Percentiles rank a stretch among this genome's conserved stretches.
Conservation (phyloP, 1,140 invertebrate species). For the Diuraphis noxia region DNA sequence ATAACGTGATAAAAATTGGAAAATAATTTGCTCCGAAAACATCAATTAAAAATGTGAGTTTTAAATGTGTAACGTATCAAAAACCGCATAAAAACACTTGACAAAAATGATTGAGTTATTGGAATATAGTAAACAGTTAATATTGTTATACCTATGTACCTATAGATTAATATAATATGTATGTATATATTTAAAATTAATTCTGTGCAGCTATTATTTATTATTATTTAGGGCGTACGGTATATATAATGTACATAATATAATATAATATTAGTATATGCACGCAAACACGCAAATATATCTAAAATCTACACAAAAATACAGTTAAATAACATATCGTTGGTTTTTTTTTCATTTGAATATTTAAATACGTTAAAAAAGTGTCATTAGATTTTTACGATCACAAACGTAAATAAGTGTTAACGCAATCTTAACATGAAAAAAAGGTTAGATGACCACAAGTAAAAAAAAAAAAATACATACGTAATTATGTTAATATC, state of each 20-base stretch:
- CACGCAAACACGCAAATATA: neutral
- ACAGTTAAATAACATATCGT: neutral
- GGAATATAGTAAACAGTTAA: neutral
- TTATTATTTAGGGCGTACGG: neutral
- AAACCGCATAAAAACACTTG: neutral
- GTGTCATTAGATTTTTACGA: neutral
- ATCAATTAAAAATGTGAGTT: constrained; percentile 31
- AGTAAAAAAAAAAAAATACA: neutral
- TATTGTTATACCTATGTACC: neutral
- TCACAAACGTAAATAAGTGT: neutral
- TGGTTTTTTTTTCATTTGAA: neutral
- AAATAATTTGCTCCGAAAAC: constrained; percentile 15
- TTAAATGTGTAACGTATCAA: neutral
- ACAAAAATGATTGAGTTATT: neutral
- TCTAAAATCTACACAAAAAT: neutral
- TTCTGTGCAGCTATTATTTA: neutral
- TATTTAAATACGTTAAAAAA: neutral
- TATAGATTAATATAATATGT: neutral
- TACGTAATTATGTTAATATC: neutral
- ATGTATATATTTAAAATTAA: neutral
- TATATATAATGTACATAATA: neutral
- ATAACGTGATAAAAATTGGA: constrained; percentile 22
- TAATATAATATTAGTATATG: neutral
- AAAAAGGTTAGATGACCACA: neutral
- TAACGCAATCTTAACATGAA: neutral